Base-by-base conservation (phyloP, 2,113 vertebrate species). In the Oostethus manadensis region DNA sequence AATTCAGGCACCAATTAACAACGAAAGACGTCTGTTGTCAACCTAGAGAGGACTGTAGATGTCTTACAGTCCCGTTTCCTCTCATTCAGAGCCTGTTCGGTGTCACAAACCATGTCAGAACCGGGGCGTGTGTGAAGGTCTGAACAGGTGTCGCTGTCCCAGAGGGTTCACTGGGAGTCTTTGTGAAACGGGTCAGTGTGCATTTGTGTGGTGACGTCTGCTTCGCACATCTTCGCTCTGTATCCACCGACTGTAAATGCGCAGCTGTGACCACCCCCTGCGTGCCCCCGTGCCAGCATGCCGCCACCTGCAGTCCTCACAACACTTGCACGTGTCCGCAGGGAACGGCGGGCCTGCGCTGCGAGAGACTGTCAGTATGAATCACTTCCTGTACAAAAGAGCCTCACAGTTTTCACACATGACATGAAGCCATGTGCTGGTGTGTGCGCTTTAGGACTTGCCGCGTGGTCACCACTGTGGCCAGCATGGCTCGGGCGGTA, bases 271-370 rank as follows among this genome's bases (percentile, higher is more conserved):
- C 74, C 10, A 85, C 72, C 10, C 90, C 89, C 47, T 92, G 91
- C 62, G 84, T 92, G 44, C 91, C 91, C 0, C 91, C 87, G 17
- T 92, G 91, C 59, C 82, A 86, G 22, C 88, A 92, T 5, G 89
- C 89, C 0, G 88, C 85, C 56, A 86, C 73, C 49, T 92, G 91
- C 67, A 82, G 82, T 58, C 88, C 88, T 33, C 90, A 84, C 64
- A 92, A 91, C 69, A 90, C 85, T 33, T 92, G 91, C 60, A 84
- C 70, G 33, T 92, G 91, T 70, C 80, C 85, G 0, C 63, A 82
- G 44, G 90, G 91, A 56, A 91, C 90, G 0, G 65, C 85, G 1
- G 91, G 91, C 16, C 73, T 88, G 40, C 90, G 88, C 66, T 92
- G 91, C 67, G 88, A 91, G 64, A 87, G 67, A 74, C 84, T 92